Base-by-base conservation (phyloP, 2,888 invertebrate genomes). In the Pterostichus niger region DNA sequence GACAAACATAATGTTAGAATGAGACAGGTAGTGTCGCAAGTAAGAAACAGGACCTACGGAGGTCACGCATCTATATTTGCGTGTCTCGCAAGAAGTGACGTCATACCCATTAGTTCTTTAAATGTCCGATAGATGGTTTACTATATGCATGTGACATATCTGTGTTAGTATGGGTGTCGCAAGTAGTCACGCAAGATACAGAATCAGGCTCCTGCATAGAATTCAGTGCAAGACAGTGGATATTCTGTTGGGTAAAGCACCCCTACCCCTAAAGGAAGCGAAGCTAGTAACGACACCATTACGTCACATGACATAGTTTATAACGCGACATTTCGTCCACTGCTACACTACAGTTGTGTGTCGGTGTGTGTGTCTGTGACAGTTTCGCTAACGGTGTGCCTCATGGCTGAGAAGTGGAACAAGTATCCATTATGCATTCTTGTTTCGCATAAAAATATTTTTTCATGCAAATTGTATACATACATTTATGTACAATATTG, bases 231-330 rank as follows among this genome's bases (percentile, higher is more conserved):
- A 56, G 56, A 56, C 15, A 56, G 56, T 56, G 13, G 5, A 56
- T 13, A 10, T 17, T 40, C 56, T 56, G 15, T 56, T n/a, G 68
- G 68, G 44, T 15, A 33, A 17, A 68, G 64, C 68, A 35, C 13
- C 68, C 64, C 64, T 40, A 5, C 40, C 40, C 2, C 40, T 15
- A 4, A 17, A 10, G 13, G 17, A 17, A 56, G 56, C n/a, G 64
- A 40, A 71, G 44, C 31, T 73, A 73, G 73, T 73, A 73, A 73
- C 73, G 73, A 73, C 73, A 73, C 73, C 73, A 73, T 73, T 73
- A 73, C 49, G 73, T 73, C 73, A 73, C 73, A 17, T 73, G 73
- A 46, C 31, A 73, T 49, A 73, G 46, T 46, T 46, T 73, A 73
- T 73, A 46, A 73, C 49, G 17, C 44, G 71, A 73, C 73, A 73